A percentile compares a stretch with the other conserved stretches of the same genome.
phyloP scores from a whole-genome alignment of 23 tunicate genomes.

The Styela clava region DNA sequence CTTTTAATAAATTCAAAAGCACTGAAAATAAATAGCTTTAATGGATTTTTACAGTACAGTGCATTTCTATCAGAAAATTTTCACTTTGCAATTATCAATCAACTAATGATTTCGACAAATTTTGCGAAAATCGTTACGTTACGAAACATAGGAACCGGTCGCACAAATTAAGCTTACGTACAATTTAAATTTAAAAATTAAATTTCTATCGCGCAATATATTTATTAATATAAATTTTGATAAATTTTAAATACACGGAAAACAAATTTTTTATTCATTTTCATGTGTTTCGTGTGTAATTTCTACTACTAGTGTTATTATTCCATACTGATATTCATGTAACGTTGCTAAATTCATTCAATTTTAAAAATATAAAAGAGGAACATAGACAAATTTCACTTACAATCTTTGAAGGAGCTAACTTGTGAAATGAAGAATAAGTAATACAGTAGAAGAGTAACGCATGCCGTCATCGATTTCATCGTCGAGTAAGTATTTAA shows the following conservation, averaged over 20 bases:
- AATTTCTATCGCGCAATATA: neutral
- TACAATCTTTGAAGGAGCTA: neutral
- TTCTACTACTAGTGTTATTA: too few relatives aligned
- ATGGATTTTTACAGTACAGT: neutral
- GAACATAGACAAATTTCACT: neutral
- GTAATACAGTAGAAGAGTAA: neutral
- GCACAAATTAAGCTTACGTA: too few relatives aligned
- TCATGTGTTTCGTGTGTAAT: too few relatives aligned
- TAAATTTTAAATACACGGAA: too few relatives aligned
- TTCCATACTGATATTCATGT: too few relatives aligned
- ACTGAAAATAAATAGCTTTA: neutral
- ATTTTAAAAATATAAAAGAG: neutral
- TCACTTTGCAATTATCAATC: neutral
- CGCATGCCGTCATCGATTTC: neutral
- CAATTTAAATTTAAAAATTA: neutral
- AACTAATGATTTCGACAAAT: neutral
- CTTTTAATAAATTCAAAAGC: too few relatives aligned
- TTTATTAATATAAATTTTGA: too few relatives aligned
- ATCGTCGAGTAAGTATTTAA: too few relatives aligned
- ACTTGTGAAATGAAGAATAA: neutral
- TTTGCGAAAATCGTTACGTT: too few relatives aligned
- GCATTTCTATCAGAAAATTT: neutral
- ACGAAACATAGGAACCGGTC: too few relatives aligned
- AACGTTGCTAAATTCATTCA: neutral
- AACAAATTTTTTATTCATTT: too few relatives aligned